A percentile compares a stretch with the other conserved stretches of the same genome.
Conservation (phyloP, 64 coral and sea anemone genomes). For the Porites lutea region DNA sequence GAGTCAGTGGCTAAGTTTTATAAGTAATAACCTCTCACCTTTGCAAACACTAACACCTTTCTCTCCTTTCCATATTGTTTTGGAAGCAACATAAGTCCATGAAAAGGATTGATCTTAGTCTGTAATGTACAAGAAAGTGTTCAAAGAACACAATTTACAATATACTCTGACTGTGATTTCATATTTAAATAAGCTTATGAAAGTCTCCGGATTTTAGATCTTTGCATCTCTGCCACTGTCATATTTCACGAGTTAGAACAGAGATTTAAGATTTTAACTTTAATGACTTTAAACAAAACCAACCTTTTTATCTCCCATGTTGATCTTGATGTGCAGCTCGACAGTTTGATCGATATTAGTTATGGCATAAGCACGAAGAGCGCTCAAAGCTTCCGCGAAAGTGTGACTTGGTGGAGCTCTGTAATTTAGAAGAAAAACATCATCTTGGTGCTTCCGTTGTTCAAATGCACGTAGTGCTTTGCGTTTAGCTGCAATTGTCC, state of each 20-base stretch:
- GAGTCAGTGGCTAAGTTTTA: too few relatives aligned
- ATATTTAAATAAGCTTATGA: too few relatives aligned
- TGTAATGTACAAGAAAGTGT: conserved; percentile 1
- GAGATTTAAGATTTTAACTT: too few relatives aligned
- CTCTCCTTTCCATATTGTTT: conserved; percentile 92
- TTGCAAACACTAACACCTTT: conserved; percentile 93
- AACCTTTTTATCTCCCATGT: conserved; percentile 95
- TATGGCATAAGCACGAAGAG: conserved; percentile 81
- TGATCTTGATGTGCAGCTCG: conserved; percentile 81
- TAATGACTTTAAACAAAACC: not conserved
- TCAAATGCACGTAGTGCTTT: conserved; percentile 18
- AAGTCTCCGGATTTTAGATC: too few relatives aligned
- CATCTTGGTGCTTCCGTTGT: conserved; percentile 66
- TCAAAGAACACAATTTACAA: too few relatives aligned
- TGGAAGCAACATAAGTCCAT: conserved; percentile 89
- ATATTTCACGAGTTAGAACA: too few relatives aligned
- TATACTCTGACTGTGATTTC: too few relatives aligned
- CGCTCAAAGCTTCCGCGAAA: conserved; percentile 70
- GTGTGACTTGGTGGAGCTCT: conserved; percentile 67
- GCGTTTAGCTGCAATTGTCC: conserved; percentile 46
- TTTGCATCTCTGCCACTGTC: too few relatives aligned
- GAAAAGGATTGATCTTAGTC: conserved; percentile 89
- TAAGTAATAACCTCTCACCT: conserved; percentile 52
- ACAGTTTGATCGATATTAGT: conserved; percentile 64
- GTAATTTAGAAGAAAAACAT: conserved; percentile 90